Evolutionary conservation across 1,140 invertebrate genomes (phyloP), one percentile per base, ranked within the genome.

Genomic region (Radopholus similis): DNA sequence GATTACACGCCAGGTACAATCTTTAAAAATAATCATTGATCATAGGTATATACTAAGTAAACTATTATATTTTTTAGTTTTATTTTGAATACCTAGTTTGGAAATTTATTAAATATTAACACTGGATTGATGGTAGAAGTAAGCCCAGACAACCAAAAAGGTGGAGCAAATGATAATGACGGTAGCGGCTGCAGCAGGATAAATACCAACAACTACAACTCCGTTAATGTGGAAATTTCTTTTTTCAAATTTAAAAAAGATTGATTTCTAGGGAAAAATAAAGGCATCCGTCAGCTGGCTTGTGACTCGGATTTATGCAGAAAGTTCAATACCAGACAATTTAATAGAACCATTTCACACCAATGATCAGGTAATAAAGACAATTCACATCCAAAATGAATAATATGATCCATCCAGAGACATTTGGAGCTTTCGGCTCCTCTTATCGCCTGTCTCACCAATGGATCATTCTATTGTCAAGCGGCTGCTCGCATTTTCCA

Each of bases 261-360:
- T 23, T 15, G 18, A 34, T 28, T 88, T 89, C 38, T 87, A 97
- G 93, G 93, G 93, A 76, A 96, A 95, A 87, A 90, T 96, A 84
- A 88, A 91, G 85, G 92, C 93, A 77, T 95, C 93, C 78, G 89
- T 97, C 78, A 91, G 93, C 88, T 97, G 94, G 94, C 88, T 97
- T 72, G 87, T 97, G 58, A 91, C 91, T 74, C 96, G 96, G 86
- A 91, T 93, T 66, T 96, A 93, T 87, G 93, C 93, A 85, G 92
- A 93, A 34, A 64, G 53, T 86, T 89, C 90, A 83, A 90, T 95
- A 80, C 94, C 94, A 74, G 89, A 93, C 78, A 92, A 95, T 83
- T 87, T 96, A 34, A 87, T 88, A 77, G 92, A 96, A 83, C 93
- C 93, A 57, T 95, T 95, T 84, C 95, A 95, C 85, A 88, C 89